Evolutionary conservation across 1,140 invertebrate genomes (phyloP).

Genomic region (Ganaspis sp.): DNA sequence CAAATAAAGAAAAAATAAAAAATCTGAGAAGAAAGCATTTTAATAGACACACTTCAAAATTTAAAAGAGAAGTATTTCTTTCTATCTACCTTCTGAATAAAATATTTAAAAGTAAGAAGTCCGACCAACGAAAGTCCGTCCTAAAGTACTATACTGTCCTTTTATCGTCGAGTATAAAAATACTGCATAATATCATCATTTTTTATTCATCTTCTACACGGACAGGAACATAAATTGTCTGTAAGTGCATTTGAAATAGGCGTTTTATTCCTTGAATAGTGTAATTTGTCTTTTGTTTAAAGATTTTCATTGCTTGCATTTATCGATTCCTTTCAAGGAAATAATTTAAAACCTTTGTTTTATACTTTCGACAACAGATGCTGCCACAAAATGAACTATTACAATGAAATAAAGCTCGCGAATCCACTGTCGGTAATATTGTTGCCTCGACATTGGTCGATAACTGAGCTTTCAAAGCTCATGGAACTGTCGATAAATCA

Average conservation of each 20-base stretch:
- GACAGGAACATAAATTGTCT: neutral
- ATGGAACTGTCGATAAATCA: conserved; percentile 1
- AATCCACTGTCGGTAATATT: conserved; percentile 10
- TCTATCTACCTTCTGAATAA: no score
- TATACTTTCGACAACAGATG: neutral
- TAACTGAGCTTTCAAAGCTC: conserved; percentile 1
- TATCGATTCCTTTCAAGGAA: neutral
- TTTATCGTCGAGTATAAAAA: conserved; percentile 1
- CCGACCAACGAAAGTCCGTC: no score
- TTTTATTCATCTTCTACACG: neutral
- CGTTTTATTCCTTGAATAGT: neutral
- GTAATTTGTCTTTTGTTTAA: neutral
- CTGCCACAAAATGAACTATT: neutral
- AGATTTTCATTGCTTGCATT: neutral
- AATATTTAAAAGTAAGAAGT: no score
- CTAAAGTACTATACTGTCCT: no score
- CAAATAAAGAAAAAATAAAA: no score
- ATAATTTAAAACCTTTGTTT: neutral
- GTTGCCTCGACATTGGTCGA: neutral
- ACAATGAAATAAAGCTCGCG: neutral
- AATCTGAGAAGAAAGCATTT: no score
- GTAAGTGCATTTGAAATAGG: neutral
- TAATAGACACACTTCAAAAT: no score
- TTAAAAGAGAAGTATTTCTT: no score
- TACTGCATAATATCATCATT: neutral